Base-by-base conservation (phyloP, 2,113 vertebrate species). In the Rhinopomastus cyanomelas region DNA sequence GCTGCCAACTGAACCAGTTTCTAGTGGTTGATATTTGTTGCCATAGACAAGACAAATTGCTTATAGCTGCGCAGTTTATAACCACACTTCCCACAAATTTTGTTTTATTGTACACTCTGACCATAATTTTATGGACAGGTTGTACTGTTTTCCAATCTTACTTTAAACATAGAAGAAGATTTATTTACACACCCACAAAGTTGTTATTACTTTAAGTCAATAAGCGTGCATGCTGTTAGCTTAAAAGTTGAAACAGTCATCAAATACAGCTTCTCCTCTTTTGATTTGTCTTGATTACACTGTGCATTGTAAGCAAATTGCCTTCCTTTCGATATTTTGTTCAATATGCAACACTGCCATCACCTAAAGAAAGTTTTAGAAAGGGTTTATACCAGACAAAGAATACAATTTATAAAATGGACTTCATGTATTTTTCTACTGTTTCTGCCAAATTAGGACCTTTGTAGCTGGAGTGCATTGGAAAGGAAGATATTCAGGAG, bases 211-310 rank as follows among this genome's bases (percentile, higher is more conserved):
- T 75, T 89, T 13, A 76, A 87, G 48, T 51, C 78, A 87, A 30
- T 29, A 80, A 82, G 16, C 12, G 14, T 39, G 9, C 36, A 72
- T 16, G 5, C 22, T 85, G 25, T n/a, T 85, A 34, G 48, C 53
- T 93, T 59, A 19, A 18, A 37, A 68, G 46, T 72, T 75, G 64
- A 74, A 89, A 83, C 34, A 65, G 56, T 64, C 77, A 89, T 82
- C 48, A 89, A 88, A 75, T 37, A 48, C 8, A 22, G 53, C 56
- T 85, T 83, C 64, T 81, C 42, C 30, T 12, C 29, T 77, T 93
- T 76, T 75, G 46, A 66, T 79, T 91, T 92, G 12, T 44, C 59
- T 77, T 66, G 22, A 69, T 96, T 67, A 81, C 53, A 88, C 78
- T 2, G 13, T 61, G 42, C 39, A 37, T 22, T 69, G 22, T 34